phyloP scores from a whole-genome alignment of 2,888 invertebrate genomes.

The Chorisops tibialis region DNA sequence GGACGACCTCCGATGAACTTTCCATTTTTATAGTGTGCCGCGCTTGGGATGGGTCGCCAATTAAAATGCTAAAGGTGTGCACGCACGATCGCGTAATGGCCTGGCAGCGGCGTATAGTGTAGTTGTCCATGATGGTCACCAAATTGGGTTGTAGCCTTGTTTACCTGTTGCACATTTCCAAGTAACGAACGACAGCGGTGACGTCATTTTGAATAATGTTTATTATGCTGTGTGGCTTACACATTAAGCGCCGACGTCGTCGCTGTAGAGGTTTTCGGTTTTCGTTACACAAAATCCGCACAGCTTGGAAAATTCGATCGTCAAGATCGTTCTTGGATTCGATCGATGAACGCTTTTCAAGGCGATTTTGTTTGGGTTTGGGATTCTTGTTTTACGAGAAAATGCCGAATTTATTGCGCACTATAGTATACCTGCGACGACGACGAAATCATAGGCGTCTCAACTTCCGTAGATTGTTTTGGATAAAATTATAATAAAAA shows the following conservation, averaged over 20 bases:
- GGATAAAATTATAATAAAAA: not conserved
- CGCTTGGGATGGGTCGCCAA: no score
- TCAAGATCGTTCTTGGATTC: no score
- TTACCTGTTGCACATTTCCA: not conserved
- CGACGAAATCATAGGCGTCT: constrained; percentile 3
- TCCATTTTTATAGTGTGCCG: not conserved
- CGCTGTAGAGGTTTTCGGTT: no score
- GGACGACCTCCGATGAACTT: not conserved
- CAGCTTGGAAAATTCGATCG: no score
- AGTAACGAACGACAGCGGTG: not conserved
- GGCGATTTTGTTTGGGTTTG: no score
- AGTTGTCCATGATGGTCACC: not conserved
- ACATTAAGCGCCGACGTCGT: no score
- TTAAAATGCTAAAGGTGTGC: no score
- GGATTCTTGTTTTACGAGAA: no score
- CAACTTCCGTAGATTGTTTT: not conserved
- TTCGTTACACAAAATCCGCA: no score
- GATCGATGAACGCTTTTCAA: no score
- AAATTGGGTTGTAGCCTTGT: constrained; percentile 5
- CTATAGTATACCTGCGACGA: no score
- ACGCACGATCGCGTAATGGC: not conserved
- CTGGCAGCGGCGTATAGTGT: not conserved
- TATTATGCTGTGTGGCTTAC: not conserved
- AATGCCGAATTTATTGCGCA: no score
- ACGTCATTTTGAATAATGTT: not conserved